Conservation (phyloP, 2,888 invertebrate genomes). For the Zeuzera pyrina region DNA sequence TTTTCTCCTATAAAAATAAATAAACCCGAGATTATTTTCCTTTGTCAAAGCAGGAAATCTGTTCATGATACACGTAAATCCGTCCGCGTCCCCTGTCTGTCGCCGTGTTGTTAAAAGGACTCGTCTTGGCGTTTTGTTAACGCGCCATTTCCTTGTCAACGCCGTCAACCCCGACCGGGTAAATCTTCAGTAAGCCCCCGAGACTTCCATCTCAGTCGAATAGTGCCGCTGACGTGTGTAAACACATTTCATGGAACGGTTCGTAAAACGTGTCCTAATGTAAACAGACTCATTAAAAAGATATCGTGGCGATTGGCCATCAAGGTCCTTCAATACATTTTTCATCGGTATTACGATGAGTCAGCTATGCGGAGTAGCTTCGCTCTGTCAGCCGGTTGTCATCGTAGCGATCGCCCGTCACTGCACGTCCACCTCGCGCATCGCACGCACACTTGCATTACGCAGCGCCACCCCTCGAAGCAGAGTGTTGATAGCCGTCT, state of each 20-base stretch:
- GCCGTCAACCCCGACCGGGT: slow-evolving; percentile 48
- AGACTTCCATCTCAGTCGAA: slow-evolving; percentile 30
- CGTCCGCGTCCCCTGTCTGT: slow-evolving; percentile 63
- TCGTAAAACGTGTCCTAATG: slow-evolving; percentile 24
- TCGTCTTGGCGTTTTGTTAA: slow-evolving; percentile 60
- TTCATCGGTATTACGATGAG: slow-evolving; percentile 53
- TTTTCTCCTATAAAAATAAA: slow-evolving; percentile 41
- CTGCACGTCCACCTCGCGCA: slow-evolving; percentile 71
- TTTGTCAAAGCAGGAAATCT: slow-evolving; percentile 64
- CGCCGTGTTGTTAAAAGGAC: slow-evolving; percentile 58
- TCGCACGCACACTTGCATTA: slow-evolving; percentile 72
- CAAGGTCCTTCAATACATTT: slow-evolving; percentile 28
- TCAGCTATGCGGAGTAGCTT: slow-evolving; percentile 55
- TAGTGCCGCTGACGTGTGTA: slow-evolving; percentile 22
- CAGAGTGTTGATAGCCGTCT: slow-evolving; percentile 44
- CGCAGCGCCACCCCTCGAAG: slow-evolving; percentile 69
- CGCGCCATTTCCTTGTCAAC: slow-evolving; percentile 62
- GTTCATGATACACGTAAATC: slow-evolving; percentile 62
- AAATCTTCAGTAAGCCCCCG: slow-evolving; percentile 49
- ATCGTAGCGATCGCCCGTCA: slow-evolving; percentile 66
- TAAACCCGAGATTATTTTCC: slow-evolving; percentile 43
- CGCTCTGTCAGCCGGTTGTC: slow-evolving; percentile 59
- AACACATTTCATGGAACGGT: slow-evolving; percentile 20
- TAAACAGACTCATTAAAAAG: slow-evolving; percentile 38
- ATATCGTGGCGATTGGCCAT: slow-evolving; percentile 24